Percentiles rank a stretch among this genome's conserved stretches.
Evolutionary conservation across 1,140 invertebrate genomes (phyloP).

Genomic region (Lordiphosa stackelbergi): DNA sequence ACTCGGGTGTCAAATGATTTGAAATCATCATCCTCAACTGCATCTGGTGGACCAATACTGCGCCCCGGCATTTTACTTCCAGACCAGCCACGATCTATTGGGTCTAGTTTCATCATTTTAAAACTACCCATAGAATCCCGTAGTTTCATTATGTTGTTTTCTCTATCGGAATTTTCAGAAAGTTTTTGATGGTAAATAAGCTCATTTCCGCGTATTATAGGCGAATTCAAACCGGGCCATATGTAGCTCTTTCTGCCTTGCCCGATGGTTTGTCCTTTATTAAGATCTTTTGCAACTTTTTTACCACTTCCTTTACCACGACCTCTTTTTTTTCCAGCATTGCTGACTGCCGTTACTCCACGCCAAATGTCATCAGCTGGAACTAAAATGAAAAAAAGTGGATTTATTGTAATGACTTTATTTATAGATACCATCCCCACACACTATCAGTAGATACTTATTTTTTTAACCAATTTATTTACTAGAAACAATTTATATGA

Average conservation of each 20-base stretch:
- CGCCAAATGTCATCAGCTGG: conserved; percentile 93
- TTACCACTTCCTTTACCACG: conserved; percentile 89
- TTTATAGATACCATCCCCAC: too few species aligned
- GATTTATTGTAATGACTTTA: too few species aligned
- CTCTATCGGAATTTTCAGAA: conserved; percentile 84
- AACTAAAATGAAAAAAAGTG: conserved; percentile 78
- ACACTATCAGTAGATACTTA: too few species aligned
- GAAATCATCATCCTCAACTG: conserved; percentile 89
- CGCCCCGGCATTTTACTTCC: conserved; percentile 88
- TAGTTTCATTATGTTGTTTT: conserved; percentile 84
- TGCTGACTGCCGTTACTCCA: conserved; percentile 95
- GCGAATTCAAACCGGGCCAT: conserved; percentile 94
- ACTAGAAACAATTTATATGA: too few species aligned
- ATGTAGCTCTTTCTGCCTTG: conserved; percentile 89
- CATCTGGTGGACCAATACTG: conserved; percentile 91
- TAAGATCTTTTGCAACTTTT: conserved; percentile 89
- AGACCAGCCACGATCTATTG: conserved; percentile 93
- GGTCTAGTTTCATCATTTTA: conserved; percentile 81
- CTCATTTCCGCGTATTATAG: conserved; percentile 87
- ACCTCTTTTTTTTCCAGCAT: conserved; percentile 95
- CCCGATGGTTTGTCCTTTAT: conserved; percentile 93
- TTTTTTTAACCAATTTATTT: too few species aligned
- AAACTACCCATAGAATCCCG: conserved; percentile 84
- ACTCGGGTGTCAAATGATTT: conserved; percentile 92
- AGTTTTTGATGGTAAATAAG: conserved; percentile 84